These are phyloP conservation scores for Alouatta palliata DNA, from an alignment of 2,113 vertebrate species.

Conservation along the genomic window DNA sequence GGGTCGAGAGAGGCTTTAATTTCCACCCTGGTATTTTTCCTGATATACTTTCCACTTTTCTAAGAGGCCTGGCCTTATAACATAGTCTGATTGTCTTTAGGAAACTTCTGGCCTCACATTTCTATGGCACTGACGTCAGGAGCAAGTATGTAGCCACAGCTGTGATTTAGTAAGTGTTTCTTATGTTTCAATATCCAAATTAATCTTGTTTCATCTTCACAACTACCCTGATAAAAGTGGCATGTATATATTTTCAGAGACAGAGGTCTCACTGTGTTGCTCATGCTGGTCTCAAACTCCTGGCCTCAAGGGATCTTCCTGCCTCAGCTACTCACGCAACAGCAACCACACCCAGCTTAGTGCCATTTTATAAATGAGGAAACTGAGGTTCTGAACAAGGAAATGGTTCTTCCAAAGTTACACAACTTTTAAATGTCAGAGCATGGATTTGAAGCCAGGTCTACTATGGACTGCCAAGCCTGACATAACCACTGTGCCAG, in stretches of 20 bases:
- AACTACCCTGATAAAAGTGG: background rate
- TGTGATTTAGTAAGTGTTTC: background rate
- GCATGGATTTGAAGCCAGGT: background rate
- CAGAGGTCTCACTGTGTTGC: background rate
- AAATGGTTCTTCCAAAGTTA: background rate
- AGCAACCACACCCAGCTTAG: background rate
- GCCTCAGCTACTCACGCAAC: background rate
- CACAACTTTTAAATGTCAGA: background rate
- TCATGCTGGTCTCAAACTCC: background rate
- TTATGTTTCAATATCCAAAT: background rate
- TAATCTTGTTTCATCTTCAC: background rate
- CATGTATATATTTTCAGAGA: background rate
- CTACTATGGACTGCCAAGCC: background rate
- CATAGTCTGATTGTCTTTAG: background rate
- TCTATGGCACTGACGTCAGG: background rate
- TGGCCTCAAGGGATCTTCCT: background rate
- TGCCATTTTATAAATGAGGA: background rate
- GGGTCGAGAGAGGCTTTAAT: background rate
- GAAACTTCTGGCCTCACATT: background rate
- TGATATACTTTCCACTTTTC: background rate
- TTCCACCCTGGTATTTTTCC: conserved; percentile 50
- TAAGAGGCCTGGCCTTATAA: background rate
- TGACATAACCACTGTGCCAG: background rate
- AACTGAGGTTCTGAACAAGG: background rate
- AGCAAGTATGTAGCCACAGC: background rate